A percentile compares a stretch with the other conserved stretches of the same genome.
Evolutionary conservation across 2,113 vertebrate species (phyloP).

Genomic region (human): GRCh38 chr6:64788001-64788500

Average conservation of each 20-base stretch:
- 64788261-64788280: background rate
- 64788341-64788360: accelerated
- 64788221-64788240: background rate
- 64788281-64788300: background rate
- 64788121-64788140: background rate
- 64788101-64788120: background rate
- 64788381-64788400: background rate
- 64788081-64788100: background rate
- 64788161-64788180: background rate
- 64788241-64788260: background rate
- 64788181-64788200: background rate
- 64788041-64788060: background rate
- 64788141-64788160: background rate
- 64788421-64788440: background rate
- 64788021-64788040: background rate
- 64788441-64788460: background rate
- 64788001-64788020: background rate
- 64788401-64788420: background rate
- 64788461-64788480: background rate
- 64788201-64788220: background rate
- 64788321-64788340: background rate
- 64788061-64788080: background rate
- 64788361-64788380: background rate
- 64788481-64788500: background rate
- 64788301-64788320: background rate